Base-by-base conservation (phyloP, 2,888 invertebrate species). In the Polylopha cassiicola region DNA sequence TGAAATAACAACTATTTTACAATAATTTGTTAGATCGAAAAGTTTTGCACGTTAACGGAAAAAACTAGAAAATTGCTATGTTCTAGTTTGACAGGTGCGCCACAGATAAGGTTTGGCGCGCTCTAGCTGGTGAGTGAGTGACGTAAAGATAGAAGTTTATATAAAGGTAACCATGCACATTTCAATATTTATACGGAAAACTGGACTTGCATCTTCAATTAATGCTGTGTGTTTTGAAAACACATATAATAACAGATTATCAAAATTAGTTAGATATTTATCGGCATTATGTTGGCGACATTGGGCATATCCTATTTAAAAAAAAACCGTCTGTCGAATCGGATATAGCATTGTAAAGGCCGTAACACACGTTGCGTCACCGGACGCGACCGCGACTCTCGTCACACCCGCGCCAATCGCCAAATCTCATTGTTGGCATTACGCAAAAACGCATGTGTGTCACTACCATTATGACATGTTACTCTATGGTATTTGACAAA, bases 341-440 rank as follows among this genome's bases (percentile, higher is more conserved):
- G 53, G 53, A 65, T 58, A 55, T 51, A 59, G 46, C 61, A 60
- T 55, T 37, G 49, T 50, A 62, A 61, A 65, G 69, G 67, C 53
- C 58, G 43, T 15, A 17, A 22, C 37, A 34, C 43, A 42, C 47
- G 42, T 73, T 72, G 63, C 69, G 55, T 62, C 68, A 73, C 73
- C 74, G 76, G 74, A 74, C 67, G 68, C 63, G 34, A 48, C 46
- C 48, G 45, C 48, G 43, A 46, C 46, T 41, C 32, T 41, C 34
- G 55, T 51, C 56, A 47, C 58, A 53, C 58, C 59, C n/a, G n/a
- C n/a, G 37, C 37, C 46, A 48, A 68, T 70, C 67, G 58, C 57
- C 47, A 58, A 61, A 67, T 66, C 70, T 55, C 71, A 67, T 71
- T 75, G 74, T 71, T 53, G 46, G 44, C 43, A 53, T 55, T 67